These are phyloP conservation scores for Raphicerus campestris DNA, from an alignment of 2,113 vertebrate species.

Conservation along the genomic window DNA sequence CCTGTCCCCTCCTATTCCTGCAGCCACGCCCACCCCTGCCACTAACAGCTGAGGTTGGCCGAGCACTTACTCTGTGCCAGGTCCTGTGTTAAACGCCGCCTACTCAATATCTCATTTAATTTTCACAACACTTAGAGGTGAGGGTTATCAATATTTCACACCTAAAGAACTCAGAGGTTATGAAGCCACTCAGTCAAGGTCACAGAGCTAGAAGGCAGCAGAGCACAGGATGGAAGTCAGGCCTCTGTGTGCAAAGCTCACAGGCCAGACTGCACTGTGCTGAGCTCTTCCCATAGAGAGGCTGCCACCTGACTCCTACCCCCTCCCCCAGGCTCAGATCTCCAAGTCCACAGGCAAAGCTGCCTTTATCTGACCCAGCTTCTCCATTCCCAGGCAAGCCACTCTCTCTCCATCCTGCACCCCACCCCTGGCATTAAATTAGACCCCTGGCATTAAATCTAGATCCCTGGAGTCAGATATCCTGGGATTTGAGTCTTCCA, in stretches of 20 bases:
- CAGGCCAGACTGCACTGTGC: background rate
- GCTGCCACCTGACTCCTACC: background rate
- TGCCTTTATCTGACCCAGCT: background rate
- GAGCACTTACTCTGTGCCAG: background rate
- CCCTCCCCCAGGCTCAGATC: background rate
- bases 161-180: background rate
- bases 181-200: background rate
- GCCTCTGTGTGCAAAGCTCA: background rate
- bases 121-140: background rate
- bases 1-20: background rate
- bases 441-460: background rate
- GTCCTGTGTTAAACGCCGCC: background rate
- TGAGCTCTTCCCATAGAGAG: background rate
- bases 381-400: background rate
- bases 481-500: background rate
- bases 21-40: background rate
- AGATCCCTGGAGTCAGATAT: background rate
- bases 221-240: background rate
- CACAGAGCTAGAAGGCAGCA: background rate
- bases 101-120: slow-evolving; percentile 10
- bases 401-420: background rate
- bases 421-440: background rate
- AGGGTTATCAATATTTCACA: background rate
- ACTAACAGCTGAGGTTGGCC: background rate
- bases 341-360: background rate